A percentile compares a stretch with the other conserved stretches of the same genome.
These are phyloP conservation scores for Miichthys miiuy DNA, from an alignment of 2,797 vertebrate genomes.

Conservation along the genomic window DNA sequence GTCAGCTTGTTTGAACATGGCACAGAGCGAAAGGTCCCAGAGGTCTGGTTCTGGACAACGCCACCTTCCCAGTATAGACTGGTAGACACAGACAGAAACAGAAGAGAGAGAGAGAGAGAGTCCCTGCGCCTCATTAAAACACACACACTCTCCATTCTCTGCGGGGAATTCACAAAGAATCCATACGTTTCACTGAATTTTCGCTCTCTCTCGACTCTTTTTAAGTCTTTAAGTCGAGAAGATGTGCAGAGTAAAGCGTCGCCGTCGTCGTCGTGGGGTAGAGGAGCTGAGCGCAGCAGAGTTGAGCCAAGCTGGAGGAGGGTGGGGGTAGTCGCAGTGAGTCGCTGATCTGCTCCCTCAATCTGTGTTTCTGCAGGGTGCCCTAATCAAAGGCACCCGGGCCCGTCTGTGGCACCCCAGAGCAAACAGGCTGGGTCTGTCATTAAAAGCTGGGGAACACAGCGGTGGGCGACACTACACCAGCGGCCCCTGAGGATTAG, in stretches of 20 bases:
- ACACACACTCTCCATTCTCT: constrained; percentile 62
- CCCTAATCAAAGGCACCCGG: constrained; percentile 78
- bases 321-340: constrained; percentile 17
- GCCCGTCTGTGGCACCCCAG: constrained; percentile 70
- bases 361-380: constrained; percentile 79
- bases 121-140: constrained; percentile 75
- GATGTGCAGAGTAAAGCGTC: constrained; percentile 70
- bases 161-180: constrained; percentile 70
- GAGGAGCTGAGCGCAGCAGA: constrained; percentile 75
- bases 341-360: constrained; percentile 74
- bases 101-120: constrained; percentile 33
- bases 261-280: constrained; percentile 47
- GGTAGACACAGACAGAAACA: constrained; percentile 51
- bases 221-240: constrained; percentile 77
- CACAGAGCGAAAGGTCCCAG: constrained; percentile 64
- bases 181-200: constrained; percentile 70
- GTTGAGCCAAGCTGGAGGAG: constrained; percentile 47
- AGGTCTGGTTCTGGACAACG: constrained; percentile 67
- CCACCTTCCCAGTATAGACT: constrained; percentile 65
- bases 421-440: constrained; percentile 72
- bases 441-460: constrained; percentile 75
- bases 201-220: constrained; percentile 71
- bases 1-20: constrained; percentile 75
- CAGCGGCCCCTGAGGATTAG: constrained; percentile 74
- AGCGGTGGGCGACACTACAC: constrained; percentile 73